A percentile compares a stretch with the other conserved stretches of the same genome.
Evolutionary conservation across 1,140 invertebrate species (phyloP).

Genomic region (Harlomillsia oculata): DNA sequence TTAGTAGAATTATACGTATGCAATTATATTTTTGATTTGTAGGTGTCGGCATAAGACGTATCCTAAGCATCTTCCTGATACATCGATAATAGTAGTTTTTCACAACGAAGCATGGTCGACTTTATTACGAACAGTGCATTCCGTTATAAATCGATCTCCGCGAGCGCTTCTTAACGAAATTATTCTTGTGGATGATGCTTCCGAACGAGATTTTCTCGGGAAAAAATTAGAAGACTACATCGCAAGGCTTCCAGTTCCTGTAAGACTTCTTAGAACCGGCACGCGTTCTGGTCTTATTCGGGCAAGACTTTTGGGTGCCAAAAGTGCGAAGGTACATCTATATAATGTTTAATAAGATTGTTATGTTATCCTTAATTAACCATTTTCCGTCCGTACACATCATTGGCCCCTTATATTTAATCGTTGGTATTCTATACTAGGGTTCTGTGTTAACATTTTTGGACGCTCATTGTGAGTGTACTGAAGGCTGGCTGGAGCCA

Average conservation of each 20-base stretch:
- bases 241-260: slow-evolving; percentile 67
- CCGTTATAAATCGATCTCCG: slow-evolving; percentile 87
- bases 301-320: slow-evolving; percentile 81
- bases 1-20: neutral
- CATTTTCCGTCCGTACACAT: too few species aligned
- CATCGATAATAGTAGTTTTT: slow-evolving; percentile 92
- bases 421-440: slow-evolving; percentile 18
- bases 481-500: slow-evolving; percentile 90
- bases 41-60: slow-evolving; percentile 71
- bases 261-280: slow-evolving; percentile 72
- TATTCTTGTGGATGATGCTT: slow-evolving; percentile 91
- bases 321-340: slow-evolving; percentile 57
- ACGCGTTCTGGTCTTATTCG: slow-evolving; percentile 87
- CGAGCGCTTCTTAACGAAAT: slow-evolving; percentile 77
- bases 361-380: too few species aligned
- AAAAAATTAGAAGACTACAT: slow-evolving; percentile 83
- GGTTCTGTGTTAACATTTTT: slow-evolving; percentile 93
- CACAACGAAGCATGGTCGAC: slow-evolving; percentile 99
- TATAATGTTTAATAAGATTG: too few species aligned
- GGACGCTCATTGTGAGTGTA: slow-evolving; percentile 92
- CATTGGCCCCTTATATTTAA: too few species aligned
- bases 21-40: slow-evolving; percentile 37
- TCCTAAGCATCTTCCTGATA: slow-evolving; percentile 66
- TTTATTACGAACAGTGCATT: slow-evolving; percentile 87
- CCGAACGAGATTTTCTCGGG: slow-evolving; percentile 83